Evolutionary conservation across 1,140 invertebrate species (phyloP).

Genomic region (Hermetia illucens): DNA sequence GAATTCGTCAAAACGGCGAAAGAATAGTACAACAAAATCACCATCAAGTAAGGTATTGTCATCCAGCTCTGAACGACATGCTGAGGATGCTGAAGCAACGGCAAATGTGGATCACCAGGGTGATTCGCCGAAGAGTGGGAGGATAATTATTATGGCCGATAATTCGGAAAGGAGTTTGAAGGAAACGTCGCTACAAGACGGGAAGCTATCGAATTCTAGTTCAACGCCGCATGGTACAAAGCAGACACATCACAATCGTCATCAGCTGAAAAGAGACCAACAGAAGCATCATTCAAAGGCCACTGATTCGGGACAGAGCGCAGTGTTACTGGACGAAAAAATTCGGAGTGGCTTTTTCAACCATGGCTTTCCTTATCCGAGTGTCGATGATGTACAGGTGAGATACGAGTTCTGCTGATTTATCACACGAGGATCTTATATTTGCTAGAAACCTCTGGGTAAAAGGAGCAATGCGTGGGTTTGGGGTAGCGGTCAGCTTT

Average conservation of each 20-base stretch:
- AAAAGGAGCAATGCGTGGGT: too few species aligned
- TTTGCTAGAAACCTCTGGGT: not conserved
- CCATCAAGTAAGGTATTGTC: too few species aligned
- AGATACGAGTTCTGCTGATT: not conserved
- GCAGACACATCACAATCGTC: not conserved
- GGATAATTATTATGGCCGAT: not conserved
- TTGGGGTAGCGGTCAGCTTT: too few species aligned
- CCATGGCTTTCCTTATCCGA: constrained; percentile 1
- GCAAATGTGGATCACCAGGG: not conserved
- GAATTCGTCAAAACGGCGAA: too few species aligned
- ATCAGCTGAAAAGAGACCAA: not conserved
- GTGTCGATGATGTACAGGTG: not conserved
- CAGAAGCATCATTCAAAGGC: not conserved
- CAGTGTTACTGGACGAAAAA: not conserved
- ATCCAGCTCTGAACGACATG: too few species aligned
- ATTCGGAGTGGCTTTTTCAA: not conserved
- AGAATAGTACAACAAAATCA: too few species aligned
- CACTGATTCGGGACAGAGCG: not conserved
- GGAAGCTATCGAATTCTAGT: not conserved
- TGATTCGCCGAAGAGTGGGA: not conserved
- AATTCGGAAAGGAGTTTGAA: not conserved
- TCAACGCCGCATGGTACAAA: too few species aligned
- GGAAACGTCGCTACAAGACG: not conserved
- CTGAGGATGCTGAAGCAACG: too few species aligned
- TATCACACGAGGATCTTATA: not conserved